Base-by-base conservation (phyloP, 2,797 vertebrate species). In the Tinamus major region DNA sequence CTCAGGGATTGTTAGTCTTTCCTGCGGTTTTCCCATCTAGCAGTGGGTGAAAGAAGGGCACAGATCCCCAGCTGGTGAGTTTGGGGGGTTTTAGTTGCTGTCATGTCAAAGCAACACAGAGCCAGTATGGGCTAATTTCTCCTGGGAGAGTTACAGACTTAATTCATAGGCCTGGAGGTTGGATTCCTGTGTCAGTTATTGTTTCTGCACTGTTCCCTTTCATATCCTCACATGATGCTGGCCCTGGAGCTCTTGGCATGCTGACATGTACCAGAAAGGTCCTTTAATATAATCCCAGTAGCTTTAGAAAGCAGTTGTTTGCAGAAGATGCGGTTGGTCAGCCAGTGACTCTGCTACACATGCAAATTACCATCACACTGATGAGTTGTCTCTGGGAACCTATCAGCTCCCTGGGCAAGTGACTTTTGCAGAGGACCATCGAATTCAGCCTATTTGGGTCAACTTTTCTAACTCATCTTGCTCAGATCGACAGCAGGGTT, bases 251-350 rank as follows among this genome's bases (percentile, higher is more conserved):
- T 82, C 23, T 0, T 79, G 89, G 44, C 82, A 58, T 2, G 15
- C 42, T 88, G 87, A 65, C 77, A 55, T 20, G 33, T 41, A 15
- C 29, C n/a, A 61, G 92, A 85, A 49, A 49, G 48, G 24, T 49
- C 74, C 79, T 82, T 91, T 79, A 39, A 94, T 81, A 37, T 81
- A 37, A 10, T 69, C 79, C 81, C 71, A 68, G 39, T 56, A 81
- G 0, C 70, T 79, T 58, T 20, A 67, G 72, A 42, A 88, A 61
- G 51, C 21, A 53, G 37, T 23, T 80, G 51, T 35, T 92, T 29
- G 56, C 21, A 65, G 82, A 42, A 89, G 64, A 42, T 74, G 33
- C 72, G 87, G 35, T 33, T 87, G 77, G 31, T 14, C 48, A 37
- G 58, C 33, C 3, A 0, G n/a, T 24, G 53, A 78, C 67, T 83